Conservation (phyloP, 2,888 invertebrate genomes). For the Eulithis testata region DNA sequence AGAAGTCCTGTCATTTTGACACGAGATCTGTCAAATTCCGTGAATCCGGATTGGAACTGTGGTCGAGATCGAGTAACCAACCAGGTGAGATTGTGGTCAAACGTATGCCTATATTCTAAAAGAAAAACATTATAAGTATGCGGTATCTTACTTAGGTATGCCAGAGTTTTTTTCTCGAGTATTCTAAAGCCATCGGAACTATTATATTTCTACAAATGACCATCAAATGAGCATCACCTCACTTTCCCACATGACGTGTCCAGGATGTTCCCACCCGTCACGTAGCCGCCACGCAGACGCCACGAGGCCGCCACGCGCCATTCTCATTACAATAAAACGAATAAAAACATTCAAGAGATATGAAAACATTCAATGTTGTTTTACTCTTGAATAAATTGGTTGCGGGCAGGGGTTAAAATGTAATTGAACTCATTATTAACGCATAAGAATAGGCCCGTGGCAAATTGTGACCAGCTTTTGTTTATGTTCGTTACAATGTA, state of each 20-base stretch:
- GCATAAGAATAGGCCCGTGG: constrained; percentile 45
- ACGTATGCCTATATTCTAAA: too few relatives aligned
- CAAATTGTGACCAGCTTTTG: constrained; percentile 8
- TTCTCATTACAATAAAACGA: constrained; percentile 77
- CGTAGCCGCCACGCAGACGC: constrained; percentile 61
- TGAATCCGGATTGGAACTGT: too few relatives aligned
- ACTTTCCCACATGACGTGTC: constrained; percentile 76
- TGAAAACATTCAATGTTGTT: constrained; percentile 73
- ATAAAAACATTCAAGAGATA: constrained; percentile 71
- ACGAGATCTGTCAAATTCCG: too few relatives aligned
- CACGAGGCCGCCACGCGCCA: constrained; percentile 55
- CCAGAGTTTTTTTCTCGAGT: too few relatives aligned
- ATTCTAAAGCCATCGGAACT: too few relatives aligned
- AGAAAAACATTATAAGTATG: too few relatives aligned
- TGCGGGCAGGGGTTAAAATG: constrained; percentile 75
- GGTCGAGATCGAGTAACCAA: too few relatives aligned
- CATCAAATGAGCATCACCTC: constrained; percentile 37
- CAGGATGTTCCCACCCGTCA: constrained; percentile 79
- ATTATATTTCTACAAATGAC: constrained; percentile 18
- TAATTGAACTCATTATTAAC: constrained; percentile 80
- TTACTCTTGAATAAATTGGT: constrained; percentile 76
- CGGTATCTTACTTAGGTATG: too few relatives aligned
- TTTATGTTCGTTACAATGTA: constrained; percentile 3
- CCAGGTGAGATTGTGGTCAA: too few relatives aligned
- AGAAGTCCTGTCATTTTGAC: too few relatives aligned